Conservation (phyloP, 2,797 vertebrate genomes). For the Smutsia temminckii region DNA sequence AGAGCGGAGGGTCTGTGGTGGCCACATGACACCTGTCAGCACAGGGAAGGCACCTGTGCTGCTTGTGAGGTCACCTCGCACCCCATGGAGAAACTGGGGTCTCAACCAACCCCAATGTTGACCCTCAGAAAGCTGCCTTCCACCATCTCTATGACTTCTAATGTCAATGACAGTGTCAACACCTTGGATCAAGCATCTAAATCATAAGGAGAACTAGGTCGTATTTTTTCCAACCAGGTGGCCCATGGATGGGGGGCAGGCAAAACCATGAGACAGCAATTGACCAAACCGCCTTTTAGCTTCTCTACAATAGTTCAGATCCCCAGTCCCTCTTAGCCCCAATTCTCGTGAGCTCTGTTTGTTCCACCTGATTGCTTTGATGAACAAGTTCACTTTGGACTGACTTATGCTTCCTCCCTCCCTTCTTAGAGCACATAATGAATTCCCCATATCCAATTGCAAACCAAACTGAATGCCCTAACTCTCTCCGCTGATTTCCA, state of each 20-base stretch:
- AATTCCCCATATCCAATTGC: not conserved
- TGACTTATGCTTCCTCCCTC: too few relatives aligned
- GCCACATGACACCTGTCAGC: fast-evolving
- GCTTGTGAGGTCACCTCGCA: fast-evolving
- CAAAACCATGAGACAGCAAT: fast-evolving
- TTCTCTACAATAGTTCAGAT: not conserved
- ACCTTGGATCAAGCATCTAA: not conserved
- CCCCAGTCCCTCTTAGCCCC: not conserved
- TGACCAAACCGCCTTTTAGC: not conserved
- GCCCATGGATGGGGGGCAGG: not conserved
- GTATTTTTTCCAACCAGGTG: not conserved
- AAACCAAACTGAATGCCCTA: not conserved
- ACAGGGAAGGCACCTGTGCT: not conserved
- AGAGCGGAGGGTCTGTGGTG: fast-evolving
- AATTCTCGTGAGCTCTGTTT: too few relatives aligned
- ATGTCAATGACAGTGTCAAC: fast-evolving
- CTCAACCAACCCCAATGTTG: not conserved
- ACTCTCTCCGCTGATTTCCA: not conserved
- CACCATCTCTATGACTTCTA: not conserved
- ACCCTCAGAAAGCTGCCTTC: not conserved
- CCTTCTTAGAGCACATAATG: not conserved
- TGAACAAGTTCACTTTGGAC: not conserved
- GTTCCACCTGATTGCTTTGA: not conserved
- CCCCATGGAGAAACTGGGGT: not conserved
- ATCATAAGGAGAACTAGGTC: not conserved